Evolutionary conservation across 2,797 vertebrate genomes (phyloP).

Genomic region (Knipowitschia caucasica): DNA sequence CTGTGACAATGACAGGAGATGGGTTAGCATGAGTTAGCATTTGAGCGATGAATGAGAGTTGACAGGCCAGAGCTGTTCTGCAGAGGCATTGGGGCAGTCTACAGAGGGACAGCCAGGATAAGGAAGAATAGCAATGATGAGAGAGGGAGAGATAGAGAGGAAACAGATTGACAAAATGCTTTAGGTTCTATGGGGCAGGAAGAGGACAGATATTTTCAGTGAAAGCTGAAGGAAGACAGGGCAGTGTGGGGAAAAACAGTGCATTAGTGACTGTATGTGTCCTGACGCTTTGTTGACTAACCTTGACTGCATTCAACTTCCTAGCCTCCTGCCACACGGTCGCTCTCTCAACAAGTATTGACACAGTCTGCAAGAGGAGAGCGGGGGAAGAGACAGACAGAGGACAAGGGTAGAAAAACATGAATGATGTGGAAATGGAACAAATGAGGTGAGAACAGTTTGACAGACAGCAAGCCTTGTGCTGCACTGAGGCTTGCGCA

Average conservation of each 20-base stretch:
- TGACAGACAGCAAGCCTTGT: slow-evolving; percentile 57
- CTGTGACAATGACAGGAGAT: slow-evolving; percentile 17
- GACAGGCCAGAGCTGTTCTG: slow-evolving; percentile 28
- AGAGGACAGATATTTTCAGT: slow-evolving; percentile 11
- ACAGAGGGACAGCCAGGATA: slow-evolving; percentile 9
- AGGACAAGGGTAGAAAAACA: slow-evolving; percentile 51
- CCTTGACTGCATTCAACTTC: slow-evolving; percentile 76
- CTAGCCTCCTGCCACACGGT: slow-evolving; percentile 64
- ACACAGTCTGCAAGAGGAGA: slow-evolving; percentile 71
- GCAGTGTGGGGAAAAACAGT: slow-evolving; percentile 2
- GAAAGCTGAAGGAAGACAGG: neutral
- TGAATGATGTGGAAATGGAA: slow-evolving; percentile 71
- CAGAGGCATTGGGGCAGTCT: slow-evolving; percentile 19
- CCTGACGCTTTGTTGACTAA: slow-evolving; percentile 65
- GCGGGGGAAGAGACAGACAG: slow-evolving; percentile 42
- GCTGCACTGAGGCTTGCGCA: slow-evolving; percentile 45
- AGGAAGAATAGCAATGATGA: slow-evolving; percentile 16
- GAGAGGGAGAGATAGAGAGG: slow-evolving; percentile 26
- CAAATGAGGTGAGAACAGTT: slow-evolving; percentile 70
- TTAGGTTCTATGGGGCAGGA: slow-evolving; percentile 30
- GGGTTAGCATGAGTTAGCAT: slow-evolving; percentile 34
- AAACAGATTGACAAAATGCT: slow-evolving; percentile 28
- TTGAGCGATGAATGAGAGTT: slow-evolving; percentile 25
- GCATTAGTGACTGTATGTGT: slow-evolving; percentile 48
- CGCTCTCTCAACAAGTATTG: slow-evolving; percentile 75